Conservation (phyloP, 2,888 invertebrate species). For the Latrodectus hesperus region DNA sequence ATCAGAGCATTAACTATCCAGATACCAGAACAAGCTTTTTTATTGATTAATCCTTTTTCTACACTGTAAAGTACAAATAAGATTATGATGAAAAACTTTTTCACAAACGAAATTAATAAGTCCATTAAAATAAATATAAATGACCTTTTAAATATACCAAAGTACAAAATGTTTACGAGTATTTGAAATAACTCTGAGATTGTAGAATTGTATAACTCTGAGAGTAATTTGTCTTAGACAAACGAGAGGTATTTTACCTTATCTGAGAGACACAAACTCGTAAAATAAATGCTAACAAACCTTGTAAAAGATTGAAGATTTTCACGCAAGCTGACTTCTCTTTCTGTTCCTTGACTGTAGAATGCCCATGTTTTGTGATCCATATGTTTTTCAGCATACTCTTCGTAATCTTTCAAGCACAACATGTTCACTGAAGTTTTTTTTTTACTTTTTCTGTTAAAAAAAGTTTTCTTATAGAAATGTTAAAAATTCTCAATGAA, state of each 20-base stretch:
- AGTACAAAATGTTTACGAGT: not conserved
- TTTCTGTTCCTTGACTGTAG: slow-evolving; percentile 89
- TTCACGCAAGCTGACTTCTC: slow-evolving; percentile 83
- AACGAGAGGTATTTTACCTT: not conserved
- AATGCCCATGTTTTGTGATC: slow-evolving; percentile 85
- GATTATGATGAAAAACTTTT: too few species aligned
- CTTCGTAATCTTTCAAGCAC: slow-evolving; percentile 85
- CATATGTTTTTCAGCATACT: slow-evolving; percentile 80
- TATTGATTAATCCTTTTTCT: too few species aligned
- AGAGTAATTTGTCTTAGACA: too few species aligned
- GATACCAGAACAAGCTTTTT: too few species aligned
- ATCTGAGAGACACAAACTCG: not conserved
- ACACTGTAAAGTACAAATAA: too few species aligned
- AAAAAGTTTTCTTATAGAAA: too few species aligned
- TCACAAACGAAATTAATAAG: too few species aligned
- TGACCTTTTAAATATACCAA: not conserved
- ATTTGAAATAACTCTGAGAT: not conserved
- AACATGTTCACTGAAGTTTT: slow-evolving; percentile 76
- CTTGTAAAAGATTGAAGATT: slow-evolving; percentile 82
- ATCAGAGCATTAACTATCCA: too few species aligned
- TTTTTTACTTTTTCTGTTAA: too few species aligned
- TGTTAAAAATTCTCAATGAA: too few species aligned
- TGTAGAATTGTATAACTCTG: not conserved
- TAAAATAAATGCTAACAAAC: not conserved
- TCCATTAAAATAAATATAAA: not conserved